Base-by-base conservation (phyloP, 2,797 vertebrate species). In the Mycteria americana region DNA sequence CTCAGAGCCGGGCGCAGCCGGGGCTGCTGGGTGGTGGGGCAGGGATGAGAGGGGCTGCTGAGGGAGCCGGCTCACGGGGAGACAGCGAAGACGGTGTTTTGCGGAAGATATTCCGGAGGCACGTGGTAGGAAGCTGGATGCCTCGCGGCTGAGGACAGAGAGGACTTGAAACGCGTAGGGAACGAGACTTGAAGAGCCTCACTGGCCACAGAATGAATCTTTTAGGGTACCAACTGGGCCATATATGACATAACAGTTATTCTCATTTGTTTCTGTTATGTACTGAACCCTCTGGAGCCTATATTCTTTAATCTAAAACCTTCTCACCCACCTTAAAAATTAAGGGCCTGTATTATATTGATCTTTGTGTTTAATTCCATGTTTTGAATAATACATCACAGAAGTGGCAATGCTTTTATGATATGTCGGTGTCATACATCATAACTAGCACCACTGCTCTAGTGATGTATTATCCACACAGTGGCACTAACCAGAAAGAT, bases 321-420 rank as follows among this genome's bases (percentile, higher is more conserved):
- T 76, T 88, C 79, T 89, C 92, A 75, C 27, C 25, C 53, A 93
- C 63, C 73, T 96, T 23, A 94, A 94, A 94, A 95, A 90, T 78
- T 92, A 93, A 92, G 46, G 51, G 19, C 45, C 73, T 17, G 22
- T 23, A 93, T 79, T 91, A 92, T 95, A 96, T 97, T 79, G 95
- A 97, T 97, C 78, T 95, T 94, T 88, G 91, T 83, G 63, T 86
- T 96, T 91, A 88, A 85, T 89, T 92, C 83, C 9, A 12, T 92
- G 92, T 93, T 95, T 96, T 97, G 89, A 96, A 96, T 96, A 97
- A 97, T 95, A 95, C 94, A 97, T 97, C 95, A 97, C 56, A 88
- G 64, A 82, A 89, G 88, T 95, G 85, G 95, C 96, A 96, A 87
- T 80, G 51, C 80, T 97, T 97, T 93, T 95, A 95, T 97, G 97